Evolutionary conservation across 2,113 vertebrate species (phyloP), one percentile per base, ranked within the genome.

Genomic region (Speoplatyrhinus poulsoni): DNA sequence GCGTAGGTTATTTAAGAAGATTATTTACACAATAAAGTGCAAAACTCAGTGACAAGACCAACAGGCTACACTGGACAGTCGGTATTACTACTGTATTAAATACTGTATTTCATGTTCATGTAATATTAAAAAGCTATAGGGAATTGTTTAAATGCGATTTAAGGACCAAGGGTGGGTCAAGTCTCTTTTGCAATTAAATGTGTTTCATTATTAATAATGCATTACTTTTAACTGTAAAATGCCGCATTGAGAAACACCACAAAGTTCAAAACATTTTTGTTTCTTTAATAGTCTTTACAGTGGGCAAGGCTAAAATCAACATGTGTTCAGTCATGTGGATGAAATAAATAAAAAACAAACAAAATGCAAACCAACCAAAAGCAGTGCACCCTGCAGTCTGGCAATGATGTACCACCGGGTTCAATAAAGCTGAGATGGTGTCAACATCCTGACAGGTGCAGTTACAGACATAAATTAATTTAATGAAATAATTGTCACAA

Each of bases 261-360:
- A 88, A 86, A 81, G 77, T 69, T 79, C 84, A 90, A 86, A 82
- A 73, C 67, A 85, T 70, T 90, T 84, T 83, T 80, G 81, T 75
- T 86, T 85, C 88, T 93, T 93, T 92, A 93, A 92, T 92, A 72
- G 77, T 83, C 70, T 89, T 87, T 87, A 89, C 88, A 91, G 73
- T 77, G 81, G 67, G 60, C 81, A 79, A 80, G 83, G 76, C 80
- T 80, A 85, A 83, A 78, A 76, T 90, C 70, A 86, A 90, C 90
- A 91, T 77, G 68, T 71, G 67, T 73, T 75, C 82, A 80, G 77
- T 82, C 66, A 87, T 58, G 75, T 82, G 76, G 70, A 78, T 88
- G 56, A 90, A 91, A 92, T 90, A 87, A 88, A 90, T 91, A 90
- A 60, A 83, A 69, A 86, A 80, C 36, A 86, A 83, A 63, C 87